These are phyloP conservation scores for Drosophila funebris DNA, from an alignment of 1,140 invertebrate species.

Conservation along the genomic window DNA sequence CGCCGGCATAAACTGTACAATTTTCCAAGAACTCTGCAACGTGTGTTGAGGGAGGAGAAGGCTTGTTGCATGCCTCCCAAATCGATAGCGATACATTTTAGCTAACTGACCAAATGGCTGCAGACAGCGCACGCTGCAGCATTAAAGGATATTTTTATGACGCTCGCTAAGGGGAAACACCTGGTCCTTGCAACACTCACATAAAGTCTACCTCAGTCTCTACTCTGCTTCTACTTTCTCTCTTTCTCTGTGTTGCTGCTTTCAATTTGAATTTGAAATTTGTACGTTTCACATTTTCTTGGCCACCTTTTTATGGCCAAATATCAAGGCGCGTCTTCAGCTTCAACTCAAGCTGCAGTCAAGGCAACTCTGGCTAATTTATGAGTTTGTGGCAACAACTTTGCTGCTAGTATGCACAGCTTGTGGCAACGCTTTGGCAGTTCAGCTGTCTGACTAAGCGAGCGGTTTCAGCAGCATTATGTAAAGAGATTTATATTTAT, in stretches of 20 bases:
- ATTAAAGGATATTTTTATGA: conserved; percentile 80
- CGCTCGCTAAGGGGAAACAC: conserved; percentile 42
- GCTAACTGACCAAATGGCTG: conserved; percentile 58
- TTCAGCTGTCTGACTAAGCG: not conserved
- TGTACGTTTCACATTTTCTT: not conserved
- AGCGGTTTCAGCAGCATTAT: too few species aligned
- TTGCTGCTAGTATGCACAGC: not conserved
- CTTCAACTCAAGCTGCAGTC: not conserved
- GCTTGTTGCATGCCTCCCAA: not conserved
- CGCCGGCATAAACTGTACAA: not conserved
- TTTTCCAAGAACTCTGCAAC: conserved; percentile 9
- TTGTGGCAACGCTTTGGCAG: not conserved
- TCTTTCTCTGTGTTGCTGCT: not conserved
- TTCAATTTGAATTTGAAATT: conserved; percentile 16
- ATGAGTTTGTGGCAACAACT: conserved; percentile 4
- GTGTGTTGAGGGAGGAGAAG: not conserved
- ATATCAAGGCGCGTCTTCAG: not conserved
- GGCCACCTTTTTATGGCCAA: conserved; percentile 2
- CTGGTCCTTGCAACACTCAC: conserved; percentile 46
- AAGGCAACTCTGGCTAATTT: conserved; percentile 1
- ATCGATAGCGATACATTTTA: conserved; percentile 70
- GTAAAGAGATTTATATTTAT: too few species aligned
- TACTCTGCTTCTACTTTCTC: not conserved
- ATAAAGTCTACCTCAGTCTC: not conserved
- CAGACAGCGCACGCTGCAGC: conserved; percentile 57